Percentiles rank a stretch among this genome's conserved stretches.
Conservation (phyloP, 2,888 invertebrate species). For the Apomyelois bistriatella region DNA sequence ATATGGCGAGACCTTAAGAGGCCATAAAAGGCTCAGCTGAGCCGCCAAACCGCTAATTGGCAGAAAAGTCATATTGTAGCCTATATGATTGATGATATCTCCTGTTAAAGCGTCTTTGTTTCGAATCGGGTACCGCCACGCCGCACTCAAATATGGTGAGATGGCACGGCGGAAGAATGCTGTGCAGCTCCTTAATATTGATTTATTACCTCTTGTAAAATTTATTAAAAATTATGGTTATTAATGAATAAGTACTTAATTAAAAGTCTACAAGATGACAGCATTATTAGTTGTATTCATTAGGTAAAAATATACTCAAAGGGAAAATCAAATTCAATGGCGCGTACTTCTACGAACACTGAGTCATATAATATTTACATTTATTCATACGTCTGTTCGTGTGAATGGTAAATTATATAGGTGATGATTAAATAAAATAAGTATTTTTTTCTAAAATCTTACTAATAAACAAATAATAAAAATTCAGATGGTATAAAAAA, state of each 20-base stretch:
- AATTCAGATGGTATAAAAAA: too few species aligned
- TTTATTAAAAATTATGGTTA: background rate
- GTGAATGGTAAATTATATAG: too few species aligned
- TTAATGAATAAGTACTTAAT: background rate
- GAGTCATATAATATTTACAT: too few species aligned
- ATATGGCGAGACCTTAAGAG: slow-evolving; percentile 57
- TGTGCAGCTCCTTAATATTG: background rate
- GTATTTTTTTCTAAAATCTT: too few species aligned
- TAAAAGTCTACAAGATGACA: background rate
- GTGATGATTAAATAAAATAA: too few species aligned
- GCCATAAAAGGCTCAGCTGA: slow-evolving; percentile 41
- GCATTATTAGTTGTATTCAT: background rate
- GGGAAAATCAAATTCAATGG: background rate
- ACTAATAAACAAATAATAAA: too few species aligned
- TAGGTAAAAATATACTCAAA: background rate
- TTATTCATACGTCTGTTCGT: too few species aligned
- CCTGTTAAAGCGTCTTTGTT: slow-evolving; percentile 17
- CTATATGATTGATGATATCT: slow-evolving; percentile 47
- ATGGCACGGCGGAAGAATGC: slow-evolving; percentile 4
- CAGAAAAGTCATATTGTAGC: slow-evolving; percentile 56
- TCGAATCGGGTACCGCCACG: slow-evolving; percentile 2
- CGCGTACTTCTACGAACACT: background rate
- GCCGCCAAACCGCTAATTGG: slow-evolving; percentile 65
- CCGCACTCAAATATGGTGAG: slow-evolving; percentile 3
- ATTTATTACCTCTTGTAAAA: slow-evolving; percentile 4